These are phyloP conservation scores for Antechinus flavipes DNA, from an alignment of 2,113 vertebrate genomes.

Conservation along the genomic window DNA sequence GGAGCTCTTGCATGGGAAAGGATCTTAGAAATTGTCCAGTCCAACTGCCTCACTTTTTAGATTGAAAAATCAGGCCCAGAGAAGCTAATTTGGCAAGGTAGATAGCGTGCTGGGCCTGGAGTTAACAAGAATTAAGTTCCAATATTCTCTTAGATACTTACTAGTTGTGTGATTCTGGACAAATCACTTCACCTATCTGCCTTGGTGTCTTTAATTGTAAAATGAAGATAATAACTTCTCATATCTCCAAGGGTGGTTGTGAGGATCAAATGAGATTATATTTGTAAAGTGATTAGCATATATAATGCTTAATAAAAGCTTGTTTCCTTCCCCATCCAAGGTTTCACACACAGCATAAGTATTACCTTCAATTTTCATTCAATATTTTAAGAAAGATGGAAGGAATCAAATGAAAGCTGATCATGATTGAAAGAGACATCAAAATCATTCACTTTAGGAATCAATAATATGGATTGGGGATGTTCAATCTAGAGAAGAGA, in stretches of 20 bases:
- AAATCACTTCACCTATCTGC: not conserved
- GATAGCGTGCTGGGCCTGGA: not conserved
- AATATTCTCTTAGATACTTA: not conserved
- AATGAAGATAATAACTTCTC: not conserved
- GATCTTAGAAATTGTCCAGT: not conserved
- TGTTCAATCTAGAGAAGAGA: not conserved
- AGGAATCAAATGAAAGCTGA: not conserved
- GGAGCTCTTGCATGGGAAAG: not conserved
- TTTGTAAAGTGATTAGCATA: not conserved
- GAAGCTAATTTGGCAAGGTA: not conserved
- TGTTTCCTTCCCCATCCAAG: not conserved
- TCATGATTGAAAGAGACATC: not conserved
- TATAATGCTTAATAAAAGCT: not conserved
- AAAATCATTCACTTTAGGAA: not conserved
- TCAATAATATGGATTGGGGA: not conserved
- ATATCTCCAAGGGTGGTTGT: not conserved
- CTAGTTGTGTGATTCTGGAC: not conserved
- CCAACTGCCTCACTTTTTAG: not conserved
- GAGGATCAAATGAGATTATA: not conserved
- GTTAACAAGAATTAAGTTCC: not conserved
- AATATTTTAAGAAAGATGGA: not conserved
- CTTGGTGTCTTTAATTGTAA: not conserved
- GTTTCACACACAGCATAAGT: not conserved
- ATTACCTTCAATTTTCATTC: not conserved
- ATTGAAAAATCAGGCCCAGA: not conserved